phyloP scores from a whole-genome alignment of 2,113 vertebrate species.

The Genyomyrus donnyi region DNA sequence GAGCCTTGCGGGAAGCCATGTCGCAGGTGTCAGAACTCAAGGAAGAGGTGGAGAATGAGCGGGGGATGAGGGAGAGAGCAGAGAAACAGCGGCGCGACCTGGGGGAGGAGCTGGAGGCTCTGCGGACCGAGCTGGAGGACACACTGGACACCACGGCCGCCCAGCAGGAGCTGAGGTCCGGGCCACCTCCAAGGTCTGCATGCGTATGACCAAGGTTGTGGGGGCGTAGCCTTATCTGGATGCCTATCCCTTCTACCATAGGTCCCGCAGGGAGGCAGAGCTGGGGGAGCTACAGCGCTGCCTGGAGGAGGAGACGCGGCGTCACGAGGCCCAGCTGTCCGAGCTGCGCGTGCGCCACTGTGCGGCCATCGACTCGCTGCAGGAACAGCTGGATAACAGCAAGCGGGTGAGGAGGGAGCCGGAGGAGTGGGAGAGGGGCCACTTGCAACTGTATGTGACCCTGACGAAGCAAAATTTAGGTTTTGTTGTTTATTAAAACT shows the following conservation, averaged over 20 bases:
- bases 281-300: slow-evolving; percentile 73
- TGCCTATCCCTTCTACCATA: slow-evolving; percentile 29
- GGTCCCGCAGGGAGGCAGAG: slow-evolving; percentile 79
- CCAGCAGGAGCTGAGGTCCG: slow-evolving; percentile 81
- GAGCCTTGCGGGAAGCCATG: slow-evolving; percentile 70
- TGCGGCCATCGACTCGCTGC: slow-evolving; percentile 64
- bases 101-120: slow-evolving; percentile 79
- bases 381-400: slow-evolving; percentile 80
- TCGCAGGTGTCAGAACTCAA: slow-evolving; percentile 78
- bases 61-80: slow-evolving; percentile 69
- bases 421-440: neutral
- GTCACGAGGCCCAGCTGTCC: slow-evolving; percentile 70
- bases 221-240: neutral
- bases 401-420: slow-evolving; percentile 63
- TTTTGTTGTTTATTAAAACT: neutral
- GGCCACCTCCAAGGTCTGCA: neutral
- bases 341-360: slow-evolving; percentile 76
- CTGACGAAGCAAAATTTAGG: neutral
- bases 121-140: slow-evolving; percentile 80
- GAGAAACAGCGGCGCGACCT: slow-evolving; percentile 83
- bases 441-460: neutral
- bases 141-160: slow-evolving; percentile 81
- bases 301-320: slow-evolving; percentile 71
- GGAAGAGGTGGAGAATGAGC: slow-evolving; percentile 81
- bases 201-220: neutral